Percentiles rank a stretch among this genome's conserved stretches.
Conservation (phyloP, 1,140 invertebrate genomes). For the Microplitis mediator region DNA sequence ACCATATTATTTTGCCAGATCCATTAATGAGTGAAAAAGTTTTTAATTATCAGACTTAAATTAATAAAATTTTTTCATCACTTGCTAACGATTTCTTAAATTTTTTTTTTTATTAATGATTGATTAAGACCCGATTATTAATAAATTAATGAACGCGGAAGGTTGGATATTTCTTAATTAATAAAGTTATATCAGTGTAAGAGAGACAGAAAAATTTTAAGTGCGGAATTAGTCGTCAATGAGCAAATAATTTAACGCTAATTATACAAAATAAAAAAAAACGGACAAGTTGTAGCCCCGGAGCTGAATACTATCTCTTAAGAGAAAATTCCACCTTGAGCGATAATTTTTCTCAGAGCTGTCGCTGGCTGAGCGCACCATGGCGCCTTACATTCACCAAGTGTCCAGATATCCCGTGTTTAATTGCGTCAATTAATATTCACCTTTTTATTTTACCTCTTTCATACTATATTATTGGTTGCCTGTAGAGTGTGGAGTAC, state of each 20-base stretch:
- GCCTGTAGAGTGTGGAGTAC: slow-evolving; percentile 12
- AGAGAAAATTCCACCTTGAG: background rate
- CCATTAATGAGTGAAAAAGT: too few species aligned
- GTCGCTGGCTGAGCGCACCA: background rate
- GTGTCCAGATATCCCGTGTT: slow-evolving; percentile 33
- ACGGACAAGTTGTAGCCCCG: background rate
- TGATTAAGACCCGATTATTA: too few species aligned
- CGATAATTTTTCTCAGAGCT: background rate
- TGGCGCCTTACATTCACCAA: background rate
- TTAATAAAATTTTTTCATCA: too few species aligned
- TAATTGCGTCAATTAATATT: slow-evolving; percentile 51
- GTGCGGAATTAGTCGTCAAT: too few species aligned
- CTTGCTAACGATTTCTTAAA: too few species aligned
- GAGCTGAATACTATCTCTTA: background rate
- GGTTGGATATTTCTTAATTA: too few species aligned
- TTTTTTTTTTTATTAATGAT: too few species aligned
- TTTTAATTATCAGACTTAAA: too few species aligned
- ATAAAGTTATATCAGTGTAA: too few species aligned
- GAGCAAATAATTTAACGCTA: background rate
- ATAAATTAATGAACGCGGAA: too few species aligned
- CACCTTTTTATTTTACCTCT: slow-evolving; percentile 29
- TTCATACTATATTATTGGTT: background rate
- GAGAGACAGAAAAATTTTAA: too few species aligned
- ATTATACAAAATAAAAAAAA: background rate
- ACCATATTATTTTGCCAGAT: too few species aligned